These are phyloP conservation scores for Phytoseiulus persimilis DNA, from an alignment of 2,888 invertebrate genomes.

Conservation along the genomic window DNA sequence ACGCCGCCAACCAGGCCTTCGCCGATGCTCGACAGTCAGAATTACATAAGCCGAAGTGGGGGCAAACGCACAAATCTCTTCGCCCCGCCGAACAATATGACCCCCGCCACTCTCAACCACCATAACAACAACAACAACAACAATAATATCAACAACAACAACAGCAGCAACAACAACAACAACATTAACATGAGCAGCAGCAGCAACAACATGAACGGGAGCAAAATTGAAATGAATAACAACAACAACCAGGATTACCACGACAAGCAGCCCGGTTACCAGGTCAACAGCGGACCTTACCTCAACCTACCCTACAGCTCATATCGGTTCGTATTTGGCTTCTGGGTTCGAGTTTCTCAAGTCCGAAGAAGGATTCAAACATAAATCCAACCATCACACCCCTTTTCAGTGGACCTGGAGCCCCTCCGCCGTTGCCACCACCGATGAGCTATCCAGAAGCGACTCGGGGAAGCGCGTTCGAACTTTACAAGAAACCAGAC, in stretches of 20 bases:
- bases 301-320: constrained; percentile 45
- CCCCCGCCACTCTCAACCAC: not conserved
- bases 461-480: constrained; percentile 87
- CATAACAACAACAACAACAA: constrained; percentile 8
- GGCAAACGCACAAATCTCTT: constrained; percentile 34
- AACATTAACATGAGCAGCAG: not conserved
- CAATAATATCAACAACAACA: not conserved
- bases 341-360: not conserved
- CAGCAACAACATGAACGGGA: not conserved
- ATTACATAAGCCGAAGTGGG: constrained; percentile 20
- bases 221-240: not conserved
- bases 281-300: constrained; percentile 44
- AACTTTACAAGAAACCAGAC: constrained; percentile 75
- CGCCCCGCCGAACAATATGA: not conserved
- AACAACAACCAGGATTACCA: constrained; percentile 49
- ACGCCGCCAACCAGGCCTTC: not conserved
- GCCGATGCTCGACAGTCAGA: constrained; percentile 22
- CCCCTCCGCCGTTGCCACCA: constrained; percentile 8
- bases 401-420: constrained; percentile 34
- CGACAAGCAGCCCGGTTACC: constrained; percentile 41
- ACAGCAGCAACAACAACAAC: not conserved
- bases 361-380: too few relatives aligned
- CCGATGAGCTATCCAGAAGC: constrained; percentile 52
- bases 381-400: not conserved
- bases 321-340: constrained; percentile 21